Evolutionary conservation across 1,140 invertebrate species (phyloP).

Genomic region (Pachypeltis micranthus): DNA sequence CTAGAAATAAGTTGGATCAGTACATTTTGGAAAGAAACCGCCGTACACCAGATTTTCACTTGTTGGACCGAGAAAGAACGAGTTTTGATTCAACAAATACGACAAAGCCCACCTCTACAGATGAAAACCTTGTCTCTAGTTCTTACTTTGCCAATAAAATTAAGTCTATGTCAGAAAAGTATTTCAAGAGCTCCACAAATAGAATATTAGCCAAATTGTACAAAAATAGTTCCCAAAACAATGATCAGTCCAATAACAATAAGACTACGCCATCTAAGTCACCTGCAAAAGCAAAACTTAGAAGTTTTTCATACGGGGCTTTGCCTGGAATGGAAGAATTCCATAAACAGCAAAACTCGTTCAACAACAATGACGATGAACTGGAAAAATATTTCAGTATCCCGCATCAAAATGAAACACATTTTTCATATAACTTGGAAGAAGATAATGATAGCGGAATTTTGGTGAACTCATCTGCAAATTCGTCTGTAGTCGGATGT

Average conservation of each 20-base stretch:
- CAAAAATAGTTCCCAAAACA: conserved; percentile 33
- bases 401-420: not conserved
- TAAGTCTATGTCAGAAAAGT: conserved; percentile 54
- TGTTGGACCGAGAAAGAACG: not conserved
- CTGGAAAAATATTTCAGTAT: conserved; percentile 9
- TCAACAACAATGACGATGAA: conserved; percentile 37
- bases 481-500: conserved; percentile 51
- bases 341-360: conserved; percentile 47
- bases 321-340: conserved; percentile 59
- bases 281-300: conserved; percentile 43
- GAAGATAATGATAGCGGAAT: conserved; percentile 66
- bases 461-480: conserved; percentile 56
- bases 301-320: conserved; percentile 64
- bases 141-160: conserved; percentile 52
- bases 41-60: not conserved
- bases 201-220: conserved; percentile 56
- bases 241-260: conserved; percentile 34
- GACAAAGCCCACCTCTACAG: not conserved
- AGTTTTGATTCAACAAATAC: too few species aligned
- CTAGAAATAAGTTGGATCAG: not conserved
- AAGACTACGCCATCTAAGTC: conserved; percentile 36
- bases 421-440: not conserved
- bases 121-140: conserved; percentile 14
- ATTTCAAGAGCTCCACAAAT: conserved; percentile 51
- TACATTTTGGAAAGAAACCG: not conserved